Conservation (phyloP, 2,797 vertebrate genomes). For the Ciconia nigra region DNA sequence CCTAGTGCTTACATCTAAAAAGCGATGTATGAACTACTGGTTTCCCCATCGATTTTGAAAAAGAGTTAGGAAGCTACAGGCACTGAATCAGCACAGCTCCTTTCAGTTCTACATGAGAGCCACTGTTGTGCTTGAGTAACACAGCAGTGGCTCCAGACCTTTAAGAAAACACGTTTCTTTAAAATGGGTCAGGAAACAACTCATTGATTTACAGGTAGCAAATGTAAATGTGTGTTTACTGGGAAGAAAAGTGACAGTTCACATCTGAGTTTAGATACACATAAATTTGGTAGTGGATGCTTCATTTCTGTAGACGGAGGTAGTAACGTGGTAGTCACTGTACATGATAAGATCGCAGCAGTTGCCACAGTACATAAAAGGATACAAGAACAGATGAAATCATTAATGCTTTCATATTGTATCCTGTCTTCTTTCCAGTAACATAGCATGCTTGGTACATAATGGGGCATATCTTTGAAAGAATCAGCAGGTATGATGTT, state of each 20-base stretch:
- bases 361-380: background rate
- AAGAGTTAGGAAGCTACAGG: background rate
- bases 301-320: background rate
- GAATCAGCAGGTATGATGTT: conserved; percentile 27
- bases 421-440: background rate
- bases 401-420: background rate
- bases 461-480: conserved; percentile 21
- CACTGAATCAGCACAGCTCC: background rate
- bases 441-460: background rate
- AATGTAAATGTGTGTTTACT: background rate
- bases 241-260: background rate
- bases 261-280: background rate
- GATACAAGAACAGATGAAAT: background rate
- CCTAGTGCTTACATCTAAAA: background rate
- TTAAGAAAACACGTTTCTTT: background rate
- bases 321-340: background rate
- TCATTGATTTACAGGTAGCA: background rate
- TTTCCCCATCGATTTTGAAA: background rate
- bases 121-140: background rate
- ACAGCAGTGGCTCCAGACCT: background rate
- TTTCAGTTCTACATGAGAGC: background rate
- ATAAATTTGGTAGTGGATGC: background rate
- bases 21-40: background rate
- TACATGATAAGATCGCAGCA: background rate
- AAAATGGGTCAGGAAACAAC: background rate